Percentiles rank a stretch among this genome's conserved stretches.
Evolutionary conservation across 2,797 vertebrate species (phyloP).

Genomic region (Hoplostethus atlanticus): DNA sequence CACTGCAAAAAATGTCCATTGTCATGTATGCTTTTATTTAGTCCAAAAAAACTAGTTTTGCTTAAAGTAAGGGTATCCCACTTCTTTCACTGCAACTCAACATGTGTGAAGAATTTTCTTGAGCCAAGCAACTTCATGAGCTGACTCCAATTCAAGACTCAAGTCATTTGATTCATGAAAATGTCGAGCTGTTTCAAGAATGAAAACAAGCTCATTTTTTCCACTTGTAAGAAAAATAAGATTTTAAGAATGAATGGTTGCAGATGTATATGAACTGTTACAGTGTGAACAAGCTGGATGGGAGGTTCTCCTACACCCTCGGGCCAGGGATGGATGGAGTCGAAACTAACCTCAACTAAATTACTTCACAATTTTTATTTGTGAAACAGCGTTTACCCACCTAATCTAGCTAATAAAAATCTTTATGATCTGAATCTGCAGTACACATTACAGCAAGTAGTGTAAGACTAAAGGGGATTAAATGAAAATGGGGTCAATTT

Average conservation of each 20-base stretch:
- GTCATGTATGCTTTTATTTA: background rate
- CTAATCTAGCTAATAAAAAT: background rate
- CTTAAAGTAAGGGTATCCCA: background rate
- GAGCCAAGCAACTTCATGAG: no score
- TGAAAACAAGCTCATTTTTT: background rate
- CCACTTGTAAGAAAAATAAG: no score
- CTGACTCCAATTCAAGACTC: no score
- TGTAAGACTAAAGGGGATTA: background rate
- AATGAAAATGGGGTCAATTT: background rate
- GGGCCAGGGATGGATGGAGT: background rate
- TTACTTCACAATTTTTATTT: background rate
- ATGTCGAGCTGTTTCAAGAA: no score
- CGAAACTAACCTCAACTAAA: background rate
- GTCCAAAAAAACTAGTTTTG: background rate
- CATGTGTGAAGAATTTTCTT: no score
- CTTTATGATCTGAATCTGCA: no score
- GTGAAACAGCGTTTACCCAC: background rate
- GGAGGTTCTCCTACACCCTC: background rate
- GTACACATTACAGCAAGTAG: no score
- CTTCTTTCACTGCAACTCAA: no score
- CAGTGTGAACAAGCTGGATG: background rate
- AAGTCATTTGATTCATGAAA: no score
- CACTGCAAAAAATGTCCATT: background rate
- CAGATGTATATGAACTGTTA: slow-evolving; percentile 5
- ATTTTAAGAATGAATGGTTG: slow-evolving; percentile 1